phyloP scores from a whole-genome alignment of 2,113 vertebrate genomes.

The Chitala chitala region DNA sequence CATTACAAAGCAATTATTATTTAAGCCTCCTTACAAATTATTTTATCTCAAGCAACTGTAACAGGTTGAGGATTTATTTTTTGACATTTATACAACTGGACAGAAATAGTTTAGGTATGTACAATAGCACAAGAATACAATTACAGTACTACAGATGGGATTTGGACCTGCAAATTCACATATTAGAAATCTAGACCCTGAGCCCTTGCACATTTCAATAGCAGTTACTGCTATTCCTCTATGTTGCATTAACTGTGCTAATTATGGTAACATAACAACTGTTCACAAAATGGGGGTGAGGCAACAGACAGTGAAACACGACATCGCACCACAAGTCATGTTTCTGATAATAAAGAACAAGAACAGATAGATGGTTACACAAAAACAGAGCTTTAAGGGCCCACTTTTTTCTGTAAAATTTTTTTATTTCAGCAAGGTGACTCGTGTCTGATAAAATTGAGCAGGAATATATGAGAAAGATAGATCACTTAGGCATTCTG shows the following conservation, averaged over 20 bases:
- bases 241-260: not conserved
- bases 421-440: no score
- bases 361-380: no score
- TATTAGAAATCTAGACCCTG: not conserved
- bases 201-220: not conserved
- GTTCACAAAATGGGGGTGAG: no score
- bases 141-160: not conserved
- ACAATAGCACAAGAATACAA: not conserved
- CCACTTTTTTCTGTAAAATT: no score
- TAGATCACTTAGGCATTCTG: no score
- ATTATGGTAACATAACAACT: not conserved
- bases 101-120: conserved; percentile 13
- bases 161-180: not conserved
- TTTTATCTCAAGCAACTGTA: not conserved
- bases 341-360: no score
- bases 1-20: conserved; percentile 8
- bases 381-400: no score
- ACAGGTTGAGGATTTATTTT: not conserved
- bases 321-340: no score
- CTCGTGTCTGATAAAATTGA: no score
- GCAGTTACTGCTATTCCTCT: not conserved
- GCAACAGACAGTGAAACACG: no score
- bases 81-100: not conserved
- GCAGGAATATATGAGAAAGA: no score
- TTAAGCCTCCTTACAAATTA: not conserved